Conservation (phyloP, 2,113 vertebrate species). For the Nycticorax nycticorax region DNA sequence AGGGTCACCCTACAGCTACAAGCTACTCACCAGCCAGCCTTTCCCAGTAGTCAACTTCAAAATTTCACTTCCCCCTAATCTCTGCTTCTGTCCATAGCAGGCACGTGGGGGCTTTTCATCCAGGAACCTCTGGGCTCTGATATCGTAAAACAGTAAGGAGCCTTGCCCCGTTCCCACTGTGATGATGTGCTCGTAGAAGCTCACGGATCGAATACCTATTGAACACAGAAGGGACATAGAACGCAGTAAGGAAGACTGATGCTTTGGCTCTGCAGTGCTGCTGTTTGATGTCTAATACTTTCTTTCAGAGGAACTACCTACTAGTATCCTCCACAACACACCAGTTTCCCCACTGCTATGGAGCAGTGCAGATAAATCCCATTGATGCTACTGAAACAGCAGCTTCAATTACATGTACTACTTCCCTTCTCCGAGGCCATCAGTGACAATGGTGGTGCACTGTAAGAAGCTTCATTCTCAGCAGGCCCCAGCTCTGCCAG, state of each 20-base stretch:
- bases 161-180: conserved; percentile 97
- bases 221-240: not conserved
- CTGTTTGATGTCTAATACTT: not conserved
- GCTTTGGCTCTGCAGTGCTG: not conserved
- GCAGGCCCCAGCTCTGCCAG: not conserved
- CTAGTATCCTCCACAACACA: not conserved
- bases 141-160: conserved; percentile 94
- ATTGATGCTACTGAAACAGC: not conserved
- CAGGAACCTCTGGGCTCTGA: conserved; percentile 93
- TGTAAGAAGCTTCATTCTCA: not conserved
- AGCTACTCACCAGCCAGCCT: conserved; percentile 92
- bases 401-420: not conserved
- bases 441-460: not conserved
- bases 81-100: conserved; percentile 77
- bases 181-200: conserved; percentile 98
- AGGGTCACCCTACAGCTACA: not conserved
- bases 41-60: conserved; percentile 92
- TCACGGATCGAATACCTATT: conserved; percentile 94
- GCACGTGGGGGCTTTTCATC: conserved; percentile 79
- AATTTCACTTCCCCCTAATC: conserved; percentile 82
- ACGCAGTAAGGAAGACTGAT: not conserved
- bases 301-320: not conserved
- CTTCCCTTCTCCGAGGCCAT: not conserved
- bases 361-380: not conserved
- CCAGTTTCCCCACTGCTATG: not conserved